phyloP scores from a whole-genome alignment of 2,888 invertebrate species.

The Tipula confusa region DNA sequence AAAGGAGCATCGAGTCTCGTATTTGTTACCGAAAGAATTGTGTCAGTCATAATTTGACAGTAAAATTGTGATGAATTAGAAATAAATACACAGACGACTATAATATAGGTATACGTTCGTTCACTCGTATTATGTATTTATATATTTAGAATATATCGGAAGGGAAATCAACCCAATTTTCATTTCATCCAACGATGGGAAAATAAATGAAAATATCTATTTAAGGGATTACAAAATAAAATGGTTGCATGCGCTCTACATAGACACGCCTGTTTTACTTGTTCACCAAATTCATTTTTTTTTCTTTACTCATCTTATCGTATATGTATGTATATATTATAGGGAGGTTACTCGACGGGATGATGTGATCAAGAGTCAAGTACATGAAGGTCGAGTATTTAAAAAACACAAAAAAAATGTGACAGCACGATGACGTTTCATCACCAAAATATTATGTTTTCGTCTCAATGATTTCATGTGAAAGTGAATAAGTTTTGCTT shows the following conservation, averaged over 20 bases:
- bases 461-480: too few species aligned
- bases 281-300: background rate
- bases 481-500: too few species aligned
- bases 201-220: background rate
- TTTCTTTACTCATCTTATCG: background rate
- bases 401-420: background rate
- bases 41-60: conserved; percentile 14
- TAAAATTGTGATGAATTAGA: background rate
- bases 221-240: background rate
- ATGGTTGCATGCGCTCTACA: conserved; percentile 8
- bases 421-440: too few species aligned
- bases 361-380: background rate
- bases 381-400: background rate
- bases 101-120: too few species aligned
- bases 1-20: background rate
- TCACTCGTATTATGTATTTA: background rate
- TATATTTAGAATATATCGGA: background rate
- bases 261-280: background rate
- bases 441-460: too few species aligned
- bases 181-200: background rate
- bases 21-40: background rate
- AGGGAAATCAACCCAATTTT: background rate
- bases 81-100: background rate
- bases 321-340: background rate
- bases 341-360: background rate